Evolutionary conservation across 2,888 invertebrate genomes (phyloP), one percentile per base, ranked within the genome.

Genomic region (Melanostoma scalare): DNA sequence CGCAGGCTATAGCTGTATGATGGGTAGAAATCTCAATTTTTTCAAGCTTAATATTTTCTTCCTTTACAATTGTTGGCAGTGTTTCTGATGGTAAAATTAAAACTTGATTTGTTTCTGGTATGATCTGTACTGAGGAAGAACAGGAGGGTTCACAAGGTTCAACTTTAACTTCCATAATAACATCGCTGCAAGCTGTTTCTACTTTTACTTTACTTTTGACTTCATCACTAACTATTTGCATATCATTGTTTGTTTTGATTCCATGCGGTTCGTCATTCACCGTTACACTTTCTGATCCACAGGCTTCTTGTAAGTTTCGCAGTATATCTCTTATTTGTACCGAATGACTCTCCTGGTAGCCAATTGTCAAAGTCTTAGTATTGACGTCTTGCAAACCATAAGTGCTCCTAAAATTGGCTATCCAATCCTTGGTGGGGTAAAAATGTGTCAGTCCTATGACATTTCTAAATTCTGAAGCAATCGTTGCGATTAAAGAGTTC

Each of bases 341-440:
- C 35, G 90, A 90, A 56, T 87, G 86, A 40, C 90, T 88, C 35
- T 90, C 89, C 0, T 87, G 86, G 63, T 90, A 89, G 52, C 88
- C 90, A 35, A 90, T 88, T 5, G 87, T 87, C 10, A 90, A 71
- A 0, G 86, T 71, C 78, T 88, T 89, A 2, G 90, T 90, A 53
- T 90, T 90, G 9, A 87, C 89, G 36, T 88, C 86, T 1, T 85
- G 85, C 3, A 90, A 88, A 2, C 86, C 86, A 80, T 90, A 90
- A 4, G 88, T 89, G 46, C 75, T 69, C 3, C 90, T 89, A 75
- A 90, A 90, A 55, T 89, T 90, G 56, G 88, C 88, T 76, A 90
- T 88, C 90, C 90, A 90, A n/a, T 88, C 89, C 75, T 87, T 89
- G 74, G 88, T 89, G 6, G 90, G 90, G 65, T 90, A 89, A 73